phyloP scores from a whole-genome alignment of 2,797 vertebrate species.

The Microcaecilia unicolor region DNA sequence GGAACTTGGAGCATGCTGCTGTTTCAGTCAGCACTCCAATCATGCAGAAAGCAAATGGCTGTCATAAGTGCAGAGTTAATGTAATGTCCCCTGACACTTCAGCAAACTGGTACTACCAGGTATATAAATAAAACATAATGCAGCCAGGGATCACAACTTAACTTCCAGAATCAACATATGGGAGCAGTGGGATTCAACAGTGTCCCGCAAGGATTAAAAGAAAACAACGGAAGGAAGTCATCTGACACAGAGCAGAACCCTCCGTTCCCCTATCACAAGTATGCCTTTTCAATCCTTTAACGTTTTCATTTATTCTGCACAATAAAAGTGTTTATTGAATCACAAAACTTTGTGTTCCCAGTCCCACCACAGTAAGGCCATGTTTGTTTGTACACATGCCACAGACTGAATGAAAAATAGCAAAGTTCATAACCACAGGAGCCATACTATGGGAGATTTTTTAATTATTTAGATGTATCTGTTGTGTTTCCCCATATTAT shows the following conservation, averaged over 20 bases:
- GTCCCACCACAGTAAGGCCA: constrained; percentile 2
- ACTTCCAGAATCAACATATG: background rate
- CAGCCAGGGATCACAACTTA: too few species aligned
- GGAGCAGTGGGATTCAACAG: background rate
- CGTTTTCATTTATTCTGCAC: constrained; percentile 2
- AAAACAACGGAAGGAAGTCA: background rate
- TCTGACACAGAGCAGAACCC: background rate
- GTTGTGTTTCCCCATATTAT: too few species aligned
- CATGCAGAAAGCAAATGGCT: too few species aligned
- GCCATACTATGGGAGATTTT: too few species aligned
- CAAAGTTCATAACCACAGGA: background rate
- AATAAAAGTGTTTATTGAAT: constrained; percentile 24
- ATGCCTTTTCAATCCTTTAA: background rate
- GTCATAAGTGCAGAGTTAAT: too few species aligned
- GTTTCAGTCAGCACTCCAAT: too few species aligned
- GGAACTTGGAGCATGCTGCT: too few species aligned
- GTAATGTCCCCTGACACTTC: too few species aligned
- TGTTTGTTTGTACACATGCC: constrained; percentile 3
- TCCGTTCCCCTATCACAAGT: background rate
- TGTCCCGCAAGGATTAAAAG: background rate
- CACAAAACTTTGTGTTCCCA: constrained; percentile 5
- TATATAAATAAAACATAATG: too few species aligned
- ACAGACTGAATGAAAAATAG: background rate
- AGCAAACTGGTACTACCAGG: too few species aligned
- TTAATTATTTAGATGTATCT: too few species aligned